phyloP scores from a whole-genome alignment of 1,140 invertebrate genomes.

The Orussus abietinus region DNA sequence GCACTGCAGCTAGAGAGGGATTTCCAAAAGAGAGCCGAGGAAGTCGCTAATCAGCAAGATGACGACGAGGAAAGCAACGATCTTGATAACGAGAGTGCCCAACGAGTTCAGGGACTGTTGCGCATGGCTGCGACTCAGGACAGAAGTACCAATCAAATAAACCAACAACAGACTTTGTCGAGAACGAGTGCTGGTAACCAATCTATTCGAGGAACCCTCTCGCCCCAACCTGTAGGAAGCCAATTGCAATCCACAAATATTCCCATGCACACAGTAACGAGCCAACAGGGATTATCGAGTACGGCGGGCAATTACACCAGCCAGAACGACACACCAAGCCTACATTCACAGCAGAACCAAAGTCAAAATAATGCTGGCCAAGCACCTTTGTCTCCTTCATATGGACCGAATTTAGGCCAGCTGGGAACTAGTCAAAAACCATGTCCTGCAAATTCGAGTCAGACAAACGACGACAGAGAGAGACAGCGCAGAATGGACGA shows the following conservation, averaged over 20 bases:
- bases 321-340: conserved; percentile 23
- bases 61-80: conserved; percentile 64
- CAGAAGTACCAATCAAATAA: conserved; percentile 28
- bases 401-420: conserved; percentile 27
- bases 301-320: conserved; percentile 26
- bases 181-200: conserved; percentile 38
- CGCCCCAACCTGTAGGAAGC: conserved; percentile 35
- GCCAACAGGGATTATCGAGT: conserved; percentile 26
- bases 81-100: conserved; percentile 46
- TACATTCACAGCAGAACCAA: conserved; percentile 22
- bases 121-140: conserved; percentile 44
- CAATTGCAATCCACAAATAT: conserved; percentile 36
- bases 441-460: conserved; percentile 16
- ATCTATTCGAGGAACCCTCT: conserved; percentile 30
- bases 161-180: conserved; percentile 28
- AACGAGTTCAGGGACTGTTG: conserved; percentile 51
- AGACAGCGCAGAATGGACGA: conserved; percentile 55
- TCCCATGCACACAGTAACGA: conserved; percentile 29
- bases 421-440: conserved; percentile 32
- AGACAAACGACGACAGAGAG: conserved; percentile 50
- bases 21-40: conserved; percentile 81
- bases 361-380: conserved; percentile 19
- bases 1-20: conserved; percentile 81
- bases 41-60: conserved; percentile 71
- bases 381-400: conserved; percentile 23